These are phyloP conservation scores for Athene noctua DNA, from an alignment of 2,113 vertebrate genomes.

Conservation along the genomic window DNA sequence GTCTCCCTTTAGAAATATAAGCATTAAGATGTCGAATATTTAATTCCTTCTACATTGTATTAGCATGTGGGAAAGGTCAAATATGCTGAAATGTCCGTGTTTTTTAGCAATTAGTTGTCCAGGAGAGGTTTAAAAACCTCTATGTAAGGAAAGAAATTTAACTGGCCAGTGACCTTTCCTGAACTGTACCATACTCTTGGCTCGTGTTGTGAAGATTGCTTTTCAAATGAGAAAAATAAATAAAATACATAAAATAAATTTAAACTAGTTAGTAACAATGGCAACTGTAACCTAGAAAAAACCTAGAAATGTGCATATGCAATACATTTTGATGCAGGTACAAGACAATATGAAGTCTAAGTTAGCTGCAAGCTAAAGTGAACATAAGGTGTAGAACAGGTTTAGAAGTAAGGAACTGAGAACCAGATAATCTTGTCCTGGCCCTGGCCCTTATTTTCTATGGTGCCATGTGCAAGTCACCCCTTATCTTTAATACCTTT, in stretches of 20 bases:
- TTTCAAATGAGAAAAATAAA: background rate
- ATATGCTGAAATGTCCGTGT: background rate
- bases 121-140: background rate
- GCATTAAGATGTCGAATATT: background rate
- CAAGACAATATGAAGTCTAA: background rate
- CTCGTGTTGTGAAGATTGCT: background rate
- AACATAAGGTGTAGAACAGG: background rate
- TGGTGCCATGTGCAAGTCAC: fast-evolving
- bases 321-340: background rate
- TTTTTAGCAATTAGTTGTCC: background rate
- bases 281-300: background rate
- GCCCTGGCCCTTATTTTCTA: background rate
- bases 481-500: background rate
- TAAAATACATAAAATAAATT: background rate
- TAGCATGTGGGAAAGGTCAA: background rate
- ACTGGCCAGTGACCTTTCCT: background rate
- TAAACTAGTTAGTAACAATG: background rate
- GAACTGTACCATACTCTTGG: background rate
- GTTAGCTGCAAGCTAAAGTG: background rate
- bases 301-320: background rate
- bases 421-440: background rate
- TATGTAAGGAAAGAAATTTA: background rate
- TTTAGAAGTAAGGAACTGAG: background rate
- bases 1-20: background rate
- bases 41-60: background rate